phyloP scores from a whole-genome alignment of 2,113 vertebrate species.

The Nycticryphes semicollaris region DNA sequence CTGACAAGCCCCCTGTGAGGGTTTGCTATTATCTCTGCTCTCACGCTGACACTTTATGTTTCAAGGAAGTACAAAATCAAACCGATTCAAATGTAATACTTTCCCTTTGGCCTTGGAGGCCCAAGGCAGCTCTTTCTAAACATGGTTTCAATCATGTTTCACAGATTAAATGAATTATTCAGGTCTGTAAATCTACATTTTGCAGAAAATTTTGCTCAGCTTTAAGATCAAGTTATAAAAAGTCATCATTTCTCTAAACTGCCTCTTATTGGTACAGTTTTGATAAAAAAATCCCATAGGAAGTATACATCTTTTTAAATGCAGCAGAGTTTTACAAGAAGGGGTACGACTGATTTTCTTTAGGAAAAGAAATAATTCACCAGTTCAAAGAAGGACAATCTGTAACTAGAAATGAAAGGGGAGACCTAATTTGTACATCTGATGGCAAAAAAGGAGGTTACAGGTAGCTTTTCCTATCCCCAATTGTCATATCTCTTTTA shows the following conservation, averaged over 20 bases:
- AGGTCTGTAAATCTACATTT: conserved; percentile 60
- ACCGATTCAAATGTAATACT: conserved; percentile 59
- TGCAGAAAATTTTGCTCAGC: conserved; percentile 30
- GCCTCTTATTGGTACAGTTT: background rate
- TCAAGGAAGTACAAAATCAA: conserved; percentile 57
- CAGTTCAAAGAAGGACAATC: background rate
- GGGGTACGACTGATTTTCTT: background rate
- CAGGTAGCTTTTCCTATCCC: background rate
- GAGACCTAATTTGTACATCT: background rate
- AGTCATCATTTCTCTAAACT: conserved; percentile 37
- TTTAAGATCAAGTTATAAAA: conserved; percentile 43
- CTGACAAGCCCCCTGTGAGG: background rate
- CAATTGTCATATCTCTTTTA: background rate
- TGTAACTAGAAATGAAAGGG: background rate
- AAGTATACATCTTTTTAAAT: background rate
- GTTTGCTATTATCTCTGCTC: conserved; percentile 35
- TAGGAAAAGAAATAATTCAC: background rate
- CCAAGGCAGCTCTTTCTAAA: conserved; percentile 63
- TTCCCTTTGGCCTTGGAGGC: conserved; percentile 64
- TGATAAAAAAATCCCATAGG: background rate
- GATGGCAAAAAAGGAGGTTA: background rate
- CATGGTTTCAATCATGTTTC: conserved; percentile 65
- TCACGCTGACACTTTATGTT: conserved; percentile 49
- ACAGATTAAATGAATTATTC: conserved; percentile 69
- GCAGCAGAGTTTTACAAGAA: background rate